Evolutionary conservation across 2,888 invertebrate genomes (phyloP).

Genomic region (Drosophila putrida): DNA sequence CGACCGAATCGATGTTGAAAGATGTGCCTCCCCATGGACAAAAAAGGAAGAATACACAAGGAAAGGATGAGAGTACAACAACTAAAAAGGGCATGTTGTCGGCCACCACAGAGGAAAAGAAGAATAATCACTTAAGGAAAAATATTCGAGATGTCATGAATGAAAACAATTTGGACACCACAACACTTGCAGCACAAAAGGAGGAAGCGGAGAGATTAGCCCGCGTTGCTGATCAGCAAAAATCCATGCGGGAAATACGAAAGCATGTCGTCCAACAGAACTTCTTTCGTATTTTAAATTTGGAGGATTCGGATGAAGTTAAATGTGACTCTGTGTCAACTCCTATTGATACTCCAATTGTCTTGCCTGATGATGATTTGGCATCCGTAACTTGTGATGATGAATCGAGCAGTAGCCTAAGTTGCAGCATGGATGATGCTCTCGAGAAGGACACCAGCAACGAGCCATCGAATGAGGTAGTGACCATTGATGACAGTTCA

Average conservation of each 20-base stretch:
- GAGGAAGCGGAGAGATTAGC: conserved; percentile 96
- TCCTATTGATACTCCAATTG: conserved; percentile 49
- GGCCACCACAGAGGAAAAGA: conserved; percentile 77
- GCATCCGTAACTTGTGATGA: conserved; percentile 63
- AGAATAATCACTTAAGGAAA: conserved; percentile 89
- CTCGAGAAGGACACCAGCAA: conserved; percentile 59
- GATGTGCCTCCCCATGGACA: conserved; percentile 40
- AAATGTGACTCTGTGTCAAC: conserved; percentile 45
- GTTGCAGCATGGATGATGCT: conserved; percentile 67
- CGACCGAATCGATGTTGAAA: conserved; percentile 24
- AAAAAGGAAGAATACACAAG: conserved; percentile 53
- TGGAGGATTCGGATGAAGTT: conserved; percentile 68
- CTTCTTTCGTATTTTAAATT: conserved; percentile 86
- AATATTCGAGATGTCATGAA: conserved; percentile 97
- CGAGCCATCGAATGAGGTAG: conserved; percentile 83
- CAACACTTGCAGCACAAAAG: conserved; percentile 95
- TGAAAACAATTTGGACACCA: conserved; percentile 96
- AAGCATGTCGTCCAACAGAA: conserved; percentile 90
- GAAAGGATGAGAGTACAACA: conserved; percentile 55
- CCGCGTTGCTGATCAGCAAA: conserved; percentile 94
- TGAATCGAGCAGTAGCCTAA: conserved; percentile 71
- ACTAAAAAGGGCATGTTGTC: conserved; percentile 53
- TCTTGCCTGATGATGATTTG: conserved; percentile 60
- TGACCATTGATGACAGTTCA: conserved; percentile 91
- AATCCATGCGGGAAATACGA: conserved; percentile 92